phyloP scores from a whole-genome alignment of 2,888 invertebrate genomes.

The Pomacea canaliculata region DNA sequence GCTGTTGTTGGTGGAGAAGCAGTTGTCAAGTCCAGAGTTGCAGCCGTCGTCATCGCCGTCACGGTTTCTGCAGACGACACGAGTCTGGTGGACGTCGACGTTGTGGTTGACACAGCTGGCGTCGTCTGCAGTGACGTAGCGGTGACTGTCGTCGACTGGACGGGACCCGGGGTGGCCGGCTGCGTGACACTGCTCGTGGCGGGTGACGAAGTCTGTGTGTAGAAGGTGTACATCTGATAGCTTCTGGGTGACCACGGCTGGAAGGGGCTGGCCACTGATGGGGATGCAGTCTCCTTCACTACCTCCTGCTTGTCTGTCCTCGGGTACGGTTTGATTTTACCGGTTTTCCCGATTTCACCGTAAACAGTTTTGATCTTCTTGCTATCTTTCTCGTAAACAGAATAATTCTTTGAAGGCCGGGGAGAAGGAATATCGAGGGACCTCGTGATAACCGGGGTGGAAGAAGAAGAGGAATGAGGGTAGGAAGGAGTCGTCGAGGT shows the following conservation, averaged over 20 bases:
- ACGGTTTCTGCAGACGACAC: constrained; percentile 1
- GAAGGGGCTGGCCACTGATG: constrained; percentile 2
- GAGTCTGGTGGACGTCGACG: neutral
- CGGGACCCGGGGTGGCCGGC: neutral
- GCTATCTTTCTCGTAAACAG: neutral
- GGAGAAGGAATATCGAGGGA: neutral
- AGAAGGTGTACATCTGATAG: constrained; percentile 12
- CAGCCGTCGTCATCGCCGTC: neutral
- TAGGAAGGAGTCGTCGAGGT: neutral
- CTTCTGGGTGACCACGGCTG: neutral
- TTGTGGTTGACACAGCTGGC: constrained; percentile 9
- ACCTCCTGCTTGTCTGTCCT: neutral
- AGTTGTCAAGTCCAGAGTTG: neutral
- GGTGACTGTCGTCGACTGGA: neutral
- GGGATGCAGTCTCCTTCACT: neutral
- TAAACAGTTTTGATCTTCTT: neutral
- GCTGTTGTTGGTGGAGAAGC: neutral
- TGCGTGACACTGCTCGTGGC: neutral
- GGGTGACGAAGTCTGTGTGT: too few species aligned
- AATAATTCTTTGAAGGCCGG: neutral
- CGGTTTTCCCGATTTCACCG: neutral
- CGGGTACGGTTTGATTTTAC: neutral
- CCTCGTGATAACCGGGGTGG: neutral
- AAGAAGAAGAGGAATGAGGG: neutral
- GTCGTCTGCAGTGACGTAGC: neutral